phyloP scores from a whole-genome alignment of 2,113 vertebrate genomes.

The Cavia aperea region DNA sequence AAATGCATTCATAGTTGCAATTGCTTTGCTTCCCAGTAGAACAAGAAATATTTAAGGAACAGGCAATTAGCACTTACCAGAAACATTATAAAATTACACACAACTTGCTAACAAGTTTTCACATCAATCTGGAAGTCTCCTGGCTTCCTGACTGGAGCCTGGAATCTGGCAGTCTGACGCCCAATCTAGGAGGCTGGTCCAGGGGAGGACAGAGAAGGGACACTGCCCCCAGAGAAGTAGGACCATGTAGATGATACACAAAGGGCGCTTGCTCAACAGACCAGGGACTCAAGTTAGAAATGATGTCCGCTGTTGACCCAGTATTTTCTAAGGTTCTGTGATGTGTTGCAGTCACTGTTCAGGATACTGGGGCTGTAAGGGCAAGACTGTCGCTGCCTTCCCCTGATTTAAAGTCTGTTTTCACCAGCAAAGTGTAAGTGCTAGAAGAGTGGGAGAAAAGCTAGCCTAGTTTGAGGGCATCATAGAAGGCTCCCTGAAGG shows the following conservation, averaged over 20 bases:
- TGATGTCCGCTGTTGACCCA: not conserved
- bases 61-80: constrained; percentile 76
- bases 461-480: not conserved
- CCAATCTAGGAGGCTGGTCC: not conserved
- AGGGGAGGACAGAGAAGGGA: not conserved
- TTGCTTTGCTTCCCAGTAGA: constrained; percentile 65
- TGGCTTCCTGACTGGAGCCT: constrained; percentile 59
- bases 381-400: not conserved
- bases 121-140: constrained; percentile 60
- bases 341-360: not conserved
- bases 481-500: not conserved
- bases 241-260: fast-evolving
- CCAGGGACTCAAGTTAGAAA: not conserved
- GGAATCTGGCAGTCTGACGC: constrained; percentile 25
- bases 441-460: not conserved
- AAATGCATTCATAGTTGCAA: constrained; percentile 51
- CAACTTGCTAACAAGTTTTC: constrained; percentile 73
- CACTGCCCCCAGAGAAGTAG: not conserved
- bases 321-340: not conserved
- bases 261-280: not conserved
- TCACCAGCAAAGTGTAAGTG: not conserved
- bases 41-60: constrained; percentile 70
- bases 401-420: not conserved
- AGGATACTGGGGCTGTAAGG: not conserved
- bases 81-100: constrained; percentile 71